Conservation (phyloP, 2,888 invertebrate genomes). For the Petrolisthes manimaculis region DNA sequence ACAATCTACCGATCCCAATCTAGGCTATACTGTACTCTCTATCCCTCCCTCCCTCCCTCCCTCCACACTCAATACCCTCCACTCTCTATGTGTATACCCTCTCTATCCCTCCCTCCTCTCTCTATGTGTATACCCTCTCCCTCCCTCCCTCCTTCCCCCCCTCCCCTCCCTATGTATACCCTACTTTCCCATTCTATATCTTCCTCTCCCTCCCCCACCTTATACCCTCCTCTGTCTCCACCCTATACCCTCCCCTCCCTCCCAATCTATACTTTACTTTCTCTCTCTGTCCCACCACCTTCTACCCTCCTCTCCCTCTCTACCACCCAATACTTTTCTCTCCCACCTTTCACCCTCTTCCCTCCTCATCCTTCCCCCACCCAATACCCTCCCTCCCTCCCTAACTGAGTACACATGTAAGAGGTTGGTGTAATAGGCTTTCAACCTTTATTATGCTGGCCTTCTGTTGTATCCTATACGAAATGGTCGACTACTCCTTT, state of each 20-base stretch:
- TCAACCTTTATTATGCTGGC: no score
- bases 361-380: not conserved
- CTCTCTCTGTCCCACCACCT: not conserved
- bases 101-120: not conserved
- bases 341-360: conserved; percentile 3
- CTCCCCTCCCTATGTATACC: not conserved
- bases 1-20: no score
- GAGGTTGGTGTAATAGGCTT: not conserved
- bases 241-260: not conserved
- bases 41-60: no score
- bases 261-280: not conserved
- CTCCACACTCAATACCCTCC: not conserved
- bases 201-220: not conserved
- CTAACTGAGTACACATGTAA: not conserved
- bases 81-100: not conserved
- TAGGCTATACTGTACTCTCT: no score
- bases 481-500: no score
- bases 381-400: not conserved
- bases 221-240: not conserved
- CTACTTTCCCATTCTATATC: not conserved
- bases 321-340: not conserved
- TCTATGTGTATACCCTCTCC: not conserved
- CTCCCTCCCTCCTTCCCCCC: not conserved
- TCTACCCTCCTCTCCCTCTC: conserved; percentile 9
- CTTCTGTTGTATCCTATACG: no score